phyloP scores from a whole-genome alignment of 1,140 invertebrate genomes.

The Megalopta genalis region DNA sequence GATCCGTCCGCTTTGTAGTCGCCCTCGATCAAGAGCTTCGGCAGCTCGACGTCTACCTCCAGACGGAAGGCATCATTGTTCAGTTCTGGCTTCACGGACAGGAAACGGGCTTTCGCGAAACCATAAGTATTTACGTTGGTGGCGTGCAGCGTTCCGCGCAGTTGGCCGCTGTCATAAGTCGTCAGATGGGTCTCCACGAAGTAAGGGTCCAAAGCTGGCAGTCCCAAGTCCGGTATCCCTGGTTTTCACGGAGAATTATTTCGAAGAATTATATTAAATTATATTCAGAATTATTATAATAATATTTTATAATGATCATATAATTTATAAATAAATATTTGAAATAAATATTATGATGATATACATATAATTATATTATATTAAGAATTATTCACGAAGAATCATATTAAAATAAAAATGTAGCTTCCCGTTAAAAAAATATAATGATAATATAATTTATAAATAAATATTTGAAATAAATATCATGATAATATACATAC shows the following conservation, averaged over 20 bases:
- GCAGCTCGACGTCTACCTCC: constrained; percentile 80
- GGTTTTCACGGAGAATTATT: too few relatives aligned
- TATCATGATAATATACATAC: too few relatives aligned
- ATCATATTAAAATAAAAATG: too few relatives aligned
- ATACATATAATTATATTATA: too few relatives aligned
- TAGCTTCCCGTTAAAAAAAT: too few relatives aligned
- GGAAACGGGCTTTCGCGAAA: constrained; percentile 76
- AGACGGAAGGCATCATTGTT: constrained; percentile 79
- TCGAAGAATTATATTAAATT: not conserved
- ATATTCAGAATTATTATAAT: too few relatives aligned
- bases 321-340: too few relatives aligned
- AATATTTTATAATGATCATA: too few relatives aligned
- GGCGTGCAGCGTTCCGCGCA: constrained; percentile 76
- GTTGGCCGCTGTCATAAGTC: constrained; percentile 78
- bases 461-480: too few relatives aligned
- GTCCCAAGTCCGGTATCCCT: constrained; percentile 79
- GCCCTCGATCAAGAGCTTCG: constrained; percentile 77
- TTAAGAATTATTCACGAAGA: not conserved
- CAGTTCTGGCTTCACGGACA: constrained; percentile 80
- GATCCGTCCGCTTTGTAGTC: constrained; percentile 79
- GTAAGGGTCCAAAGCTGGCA: constrained; percentile 80
- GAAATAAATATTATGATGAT: too few relatives aligned
- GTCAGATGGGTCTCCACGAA: constrained; percentile 73
- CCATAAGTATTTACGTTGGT: constrained; percentile 79
- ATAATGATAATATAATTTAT: too few relatives aligned